Base-by-base conservation (phyloP, 1,140 invertebrate genomes). In the Andrena cerasifolii region DNA sequence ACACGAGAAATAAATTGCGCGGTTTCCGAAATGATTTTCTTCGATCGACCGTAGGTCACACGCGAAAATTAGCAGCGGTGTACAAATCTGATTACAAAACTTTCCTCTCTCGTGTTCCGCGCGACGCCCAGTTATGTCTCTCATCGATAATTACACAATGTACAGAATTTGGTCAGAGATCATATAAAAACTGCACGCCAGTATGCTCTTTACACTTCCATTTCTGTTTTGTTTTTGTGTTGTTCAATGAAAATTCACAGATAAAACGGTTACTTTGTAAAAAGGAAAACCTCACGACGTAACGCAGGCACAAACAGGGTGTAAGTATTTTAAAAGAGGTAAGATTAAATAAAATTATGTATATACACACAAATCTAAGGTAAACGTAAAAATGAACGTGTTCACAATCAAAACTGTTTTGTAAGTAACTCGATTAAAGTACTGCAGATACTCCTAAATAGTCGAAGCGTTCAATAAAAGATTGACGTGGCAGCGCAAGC, bases 161-260 rank as follows among this genome's bases (percentile, higher is more conserved):
- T 82, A 70, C 54, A 73, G 45, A 67, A 68, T 82, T 82, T 79
- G 58, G 70, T 79, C 65, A 79, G 40, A 78, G 47, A 72, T 81
- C 54, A 70, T 33, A 4, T 72, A 71, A 72, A 62, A 78, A 28
- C n/a, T 14, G n/a, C n/a, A n/a, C n/a, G n/a, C 26, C 26, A 10
- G 26, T 26, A 36, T 47, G 28, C 16, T 68, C 8, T 21, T 40
- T 8, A 33, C 12, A 56, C 40, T 67, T 49, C 7, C 18, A 33
- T 75, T 31, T 62, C 3, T 12, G 8, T 28, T 45, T 36, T 33
- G 24, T 63, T 31, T 74, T 18, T 7, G 7, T 53, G 45, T 40
- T 40, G 14, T 14, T 18, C 63, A 53, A 53, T 21, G 1, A 58
- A 56, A 56, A 45, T 45, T 67, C 5, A 12, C 16, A 2, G 51